Evolutionary conservation across 1,140 invertebrate species (phyloP), one percentile per base, ranked within the genome.

Genomic region (Drosophila grimshawi): DNA sequence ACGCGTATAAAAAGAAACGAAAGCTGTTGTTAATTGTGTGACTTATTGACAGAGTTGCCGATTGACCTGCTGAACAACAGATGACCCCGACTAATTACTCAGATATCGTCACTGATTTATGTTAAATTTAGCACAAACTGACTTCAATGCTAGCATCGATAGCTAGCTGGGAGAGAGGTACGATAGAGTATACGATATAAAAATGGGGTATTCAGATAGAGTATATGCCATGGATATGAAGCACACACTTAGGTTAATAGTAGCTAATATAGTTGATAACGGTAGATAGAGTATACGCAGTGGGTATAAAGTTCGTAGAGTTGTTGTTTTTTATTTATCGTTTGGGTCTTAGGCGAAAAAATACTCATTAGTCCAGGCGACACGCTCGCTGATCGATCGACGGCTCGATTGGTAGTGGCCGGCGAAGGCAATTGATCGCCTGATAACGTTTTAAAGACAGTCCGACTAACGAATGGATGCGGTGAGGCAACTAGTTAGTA

Each of bases 361-460:
- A 85, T 74, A 82, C 76, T 86, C 82, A 86, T 86, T 86, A 86
- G 82, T 79, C 67, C 67, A 75, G 60, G 75, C 76, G 82, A 86
- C 82, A 86, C 82, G 82, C 86, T 85, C 70, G 32, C 66, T 79
- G 82, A 86, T 86, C 82, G 82, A 86, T 86, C 81, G 76, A 76
- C 51, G 64, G 37, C 59, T 86, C 82, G 82, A 86, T 86, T 82
- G 76, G 71, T 45, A 59, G 37, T 55, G 32, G 53, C 32, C 37
- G 6, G 63, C 66, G 70, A 86, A 86, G 82, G 82, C 82, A 81
- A 86, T 78, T 81, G 82, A 86, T 86, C 78, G 82, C 71, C 82
- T 73, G 82, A 86, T 86, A 86, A 86, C 75, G 65, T 65, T 49
- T 61, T 27, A 78, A 86, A 86, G 78, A 85, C 81, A 80, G 63